A percentile compares a stretch with the other conserved stretches of the same genome.
phyloP scores from a whole-genome alignment of 2,113 vertebrate species.

The Otolemur garnettii region DNA sequence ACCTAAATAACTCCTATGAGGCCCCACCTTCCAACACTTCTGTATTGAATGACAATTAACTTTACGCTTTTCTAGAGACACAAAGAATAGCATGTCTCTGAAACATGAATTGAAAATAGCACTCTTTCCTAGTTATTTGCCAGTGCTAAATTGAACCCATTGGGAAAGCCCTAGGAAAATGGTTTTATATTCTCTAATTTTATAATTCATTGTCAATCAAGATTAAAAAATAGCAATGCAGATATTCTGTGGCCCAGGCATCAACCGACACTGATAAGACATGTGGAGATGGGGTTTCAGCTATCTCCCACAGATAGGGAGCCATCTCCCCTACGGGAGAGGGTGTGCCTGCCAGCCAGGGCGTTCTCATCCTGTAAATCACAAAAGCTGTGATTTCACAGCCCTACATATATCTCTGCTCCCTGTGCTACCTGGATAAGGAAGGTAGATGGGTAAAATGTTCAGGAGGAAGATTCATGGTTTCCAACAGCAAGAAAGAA shows the following conservation, averaged over 20 bases:
- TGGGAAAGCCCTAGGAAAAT: background rate
- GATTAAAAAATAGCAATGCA: background rate
- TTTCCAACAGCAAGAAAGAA: background rate
- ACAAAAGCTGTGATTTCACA: background rate
- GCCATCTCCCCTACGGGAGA: background rate
- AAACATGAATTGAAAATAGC: background rate
- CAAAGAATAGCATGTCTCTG: background rate
- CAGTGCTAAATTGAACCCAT: background rate
- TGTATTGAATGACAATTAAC: background rate
- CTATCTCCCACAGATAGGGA: background rate
- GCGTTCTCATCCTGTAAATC: background rate
- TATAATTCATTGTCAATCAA: background rate
- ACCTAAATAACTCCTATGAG: background rate
- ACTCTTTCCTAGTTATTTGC: background rate
- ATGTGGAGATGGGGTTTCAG: background rate
- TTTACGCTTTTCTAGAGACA: background rate
- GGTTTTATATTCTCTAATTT: background rate
- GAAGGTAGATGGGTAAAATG: background rate
- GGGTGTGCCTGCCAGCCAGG: rapidly evolving
- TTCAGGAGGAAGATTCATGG: background rate
- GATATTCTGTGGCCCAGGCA: background rate
- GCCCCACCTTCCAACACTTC: background rate
- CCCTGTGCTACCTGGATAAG: background rate
- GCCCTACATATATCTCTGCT: background rate
- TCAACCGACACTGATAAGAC: background rate